Evolutionary conservation across 2,113 vertebrate genomes (phyloP).

Genomic region (Vulpes ferrilata): DNA sequence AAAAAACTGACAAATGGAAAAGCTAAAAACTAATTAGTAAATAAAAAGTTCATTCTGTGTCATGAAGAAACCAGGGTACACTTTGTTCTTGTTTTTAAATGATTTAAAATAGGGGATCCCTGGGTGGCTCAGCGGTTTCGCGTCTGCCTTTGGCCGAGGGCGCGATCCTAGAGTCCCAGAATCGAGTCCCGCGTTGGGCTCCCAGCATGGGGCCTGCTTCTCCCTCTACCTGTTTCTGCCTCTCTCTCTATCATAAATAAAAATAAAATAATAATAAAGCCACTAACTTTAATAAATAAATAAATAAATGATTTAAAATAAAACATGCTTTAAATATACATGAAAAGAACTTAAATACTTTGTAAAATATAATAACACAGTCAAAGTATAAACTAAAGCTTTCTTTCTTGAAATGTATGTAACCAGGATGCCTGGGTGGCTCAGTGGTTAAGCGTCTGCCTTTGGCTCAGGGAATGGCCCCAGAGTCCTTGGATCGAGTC

Average conservation of each 20-base stretch:
- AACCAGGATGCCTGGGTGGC: background rate
- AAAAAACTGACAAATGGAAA: conserved; percentile 21
- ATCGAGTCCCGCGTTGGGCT: too few species aligned
- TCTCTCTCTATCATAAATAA: too few species aligned
- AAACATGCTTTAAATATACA: conserved; percentile 29
- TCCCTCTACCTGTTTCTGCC: too few species aligned
- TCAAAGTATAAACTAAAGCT: background rate
- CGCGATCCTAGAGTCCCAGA: too few species aligned
- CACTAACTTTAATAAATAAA: background rate
- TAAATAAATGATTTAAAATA: background rate
- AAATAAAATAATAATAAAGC: too few species aligned
- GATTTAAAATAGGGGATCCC: background rate
- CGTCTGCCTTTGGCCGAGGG: too few species aligned
- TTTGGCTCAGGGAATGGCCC: too few species aligned
- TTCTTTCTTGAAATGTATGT: background rate
- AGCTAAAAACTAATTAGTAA: conserved; percentile 38
- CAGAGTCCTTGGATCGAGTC: too few species aligned
- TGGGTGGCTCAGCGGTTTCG: too few species aligned
- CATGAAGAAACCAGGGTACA: background rate
- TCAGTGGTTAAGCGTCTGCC: too few species aligned
- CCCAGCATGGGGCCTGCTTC: too few species aligned
- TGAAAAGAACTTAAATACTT: conserved; percentile 26
- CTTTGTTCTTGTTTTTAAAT: conserved; percentile 26
- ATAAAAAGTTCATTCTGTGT: conserved; percentile 32
- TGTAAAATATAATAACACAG: background rate